These are phyloP conservation scores for Pseudomyrmex sp. DNA, from an alignment of 1,140 invertebrate genomes.

Conservation along the genomic window DNA sequence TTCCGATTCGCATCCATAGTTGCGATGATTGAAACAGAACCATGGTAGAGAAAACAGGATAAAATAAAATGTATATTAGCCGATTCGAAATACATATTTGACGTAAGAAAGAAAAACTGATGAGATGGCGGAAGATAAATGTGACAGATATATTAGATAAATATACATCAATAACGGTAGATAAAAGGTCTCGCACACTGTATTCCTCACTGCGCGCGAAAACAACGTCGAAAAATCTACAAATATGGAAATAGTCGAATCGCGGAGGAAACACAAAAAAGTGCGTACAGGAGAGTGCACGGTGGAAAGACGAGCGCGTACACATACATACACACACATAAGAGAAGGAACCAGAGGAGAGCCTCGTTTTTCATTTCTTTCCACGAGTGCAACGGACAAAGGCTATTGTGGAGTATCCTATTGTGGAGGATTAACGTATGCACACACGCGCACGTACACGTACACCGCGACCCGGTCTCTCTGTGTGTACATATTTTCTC, in stretches of 20 bases:
- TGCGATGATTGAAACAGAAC: not conserved
- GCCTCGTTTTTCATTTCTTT: constrained; percentile 77
- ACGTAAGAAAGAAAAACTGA: not conserved
- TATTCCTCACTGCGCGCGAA: not conserved
- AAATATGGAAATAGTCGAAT: constrained; percentile 19
- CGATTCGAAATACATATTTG: not conserved
- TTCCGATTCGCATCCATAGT: too few relatives aligned
- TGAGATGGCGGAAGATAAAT: not conserved
- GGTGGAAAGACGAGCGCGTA: constrained; percentile 8
- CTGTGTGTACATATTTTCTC: constrained; percentile 12
- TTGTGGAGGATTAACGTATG: constrained; percentile 76
- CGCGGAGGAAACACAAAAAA: constrained; percentile 17
- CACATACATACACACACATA: not conserved
- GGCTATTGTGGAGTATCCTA: constrained; percentile 76
- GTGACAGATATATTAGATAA: not conserved
- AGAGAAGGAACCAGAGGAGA: constrained; percentile 26
- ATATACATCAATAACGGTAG: not conserved
- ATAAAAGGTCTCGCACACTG: not conserved
- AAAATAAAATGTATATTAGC: not conserved
- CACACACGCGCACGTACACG: constrained; percentile 51
- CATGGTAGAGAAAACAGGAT: not conserved
- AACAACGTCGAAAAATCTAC: not conserved
- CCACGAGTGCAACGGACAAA: constrained; percentile 73
- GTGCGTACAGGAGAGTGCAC: constrained; percentile 9
- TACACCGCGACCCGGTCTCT: constrained; percentile 25